A percentile compares a stretch with the other conserved stretches of the same genome.
Evolutionary conservation across 2,797 vertebrate genomes (phyloP).

Genomic region (Phoebastria nigripes): DNA sequence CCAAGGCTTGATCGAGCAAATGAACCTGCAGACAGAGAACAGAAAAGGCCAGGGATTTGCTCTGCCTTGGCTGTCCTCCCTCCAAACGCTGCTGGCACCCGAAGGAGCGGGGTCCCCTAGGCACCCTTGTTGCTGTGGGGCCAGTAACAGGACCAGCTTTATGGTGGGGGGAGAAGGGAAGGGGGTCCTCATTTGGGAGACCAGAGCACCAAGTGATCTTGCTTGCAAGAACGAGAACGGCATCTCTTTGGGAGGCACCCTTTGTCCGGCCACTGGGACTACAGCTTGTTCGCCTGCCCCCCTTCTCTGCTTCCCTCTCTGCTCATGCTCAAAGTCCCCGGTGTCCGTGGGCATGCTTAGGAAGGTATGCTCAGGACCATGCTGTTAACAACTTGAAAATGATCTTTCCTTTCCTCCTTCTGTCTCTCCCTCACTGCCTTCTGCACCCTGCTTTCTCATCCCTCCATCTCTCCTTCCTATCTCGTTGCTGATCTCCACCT

Average conservation of each 20-base stretch:
- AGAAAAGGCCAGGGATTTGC: background rate
- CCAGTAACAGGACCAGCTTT: background rate
- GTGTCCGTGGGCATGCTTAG: background rate
- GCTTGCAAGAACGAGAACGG: background rate
- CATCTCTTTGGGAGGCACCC: background rate
- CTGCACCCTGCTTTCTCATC: background rate
- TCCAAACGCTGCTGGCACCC: background rate
- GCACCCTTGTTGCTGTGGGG: background rate
- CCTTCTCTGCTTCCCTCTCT: background rate
- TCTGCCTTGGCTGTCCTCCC: background rate
- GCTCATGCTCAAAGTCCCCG: background rate
- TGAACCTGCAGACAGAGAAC: slow-evolving; percentile 7
- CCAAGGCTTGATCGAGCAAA: slow-evolving; percentile 11
- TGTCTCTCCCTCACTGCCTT: background rate
- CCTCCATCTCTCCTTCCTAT: background rate
- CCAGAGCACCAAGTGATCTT: background rate
- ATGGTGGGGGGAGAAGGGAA: background rate
- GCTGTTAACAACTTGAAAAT: background rate
- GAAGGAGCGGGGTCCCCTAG: background rate
- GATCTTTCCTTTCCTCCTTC: background rate
- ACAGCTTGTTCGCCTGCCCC: background rate
- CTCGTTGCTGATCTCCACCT: background rate
- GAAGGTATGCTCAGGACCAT: background rate
- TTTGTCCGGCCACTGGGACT: background rate
- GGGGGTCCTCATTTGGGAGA: background rate